Percentiles rank a stretch among this genome's conserved stretches.
Evolutionary conservation across 2,888 invertebrate species (phyloP).

Genomic region (Pyrocoelia pectoralis): DNA sequence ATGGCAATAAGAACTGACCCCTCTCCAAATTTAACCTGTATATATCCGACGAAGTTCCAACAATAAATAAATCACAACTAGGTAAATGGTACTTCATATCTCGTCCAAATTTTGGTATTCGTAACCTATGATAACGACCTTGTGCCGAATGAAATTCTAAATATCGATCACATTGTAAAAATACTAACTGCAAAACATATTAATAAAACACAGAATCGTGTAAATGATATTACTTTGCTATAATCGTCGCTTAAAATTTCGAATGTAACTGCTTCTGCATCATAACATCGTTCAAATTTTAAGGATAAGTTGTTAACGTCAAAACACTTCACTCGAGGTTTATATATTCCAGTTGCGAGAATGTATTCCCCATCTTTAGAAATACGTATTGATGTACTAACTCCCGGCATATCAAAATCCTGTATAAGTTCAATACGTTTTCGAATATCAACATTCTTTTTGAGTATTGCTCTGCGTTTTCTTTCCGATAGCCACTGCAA

Average conservation of each 20-base stretch:
- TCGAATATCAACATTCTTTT: constrained; percentile 90
- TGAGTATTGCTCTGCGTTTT: constrained; percentile 80
- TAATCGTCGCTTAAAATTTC: constrained; percentile 95
- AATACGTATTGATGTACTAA: constrained; percentile 84
- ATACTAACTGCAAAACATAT: constrained; percentile 74
- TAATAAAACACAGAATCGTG: not conserved
- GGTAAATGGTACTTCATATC: constrained; percentile 91
- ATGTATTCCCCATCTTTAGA: constrained; percentile 94
- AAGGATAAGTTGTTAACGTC: constrained; percentile 95
- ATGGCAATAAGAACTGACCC: constrained; percentile 92
- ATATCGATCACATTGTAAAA: constrained; percentile 89
- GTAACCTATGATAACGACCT: constrained; percentile 87
- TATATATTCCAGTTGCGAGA: constrained; percentile 93
- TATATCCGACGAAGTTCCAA: constrained; percentile 87
- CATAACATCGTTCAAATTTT: constrained; percentile 98
- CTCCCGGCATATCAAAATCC: constrained; percentile 98
- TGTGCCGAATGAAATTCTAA: constrained; percentile 95
- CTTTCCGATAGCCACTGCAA: constrained; percentile 87
- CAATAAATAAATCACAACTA: constrained; percentile 91
- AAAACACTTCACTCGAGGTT: constrained; percentile 94
- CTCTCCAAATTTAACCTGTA: constrained; percentile 95
- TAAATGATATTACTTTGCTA: constrained; percentile 74
- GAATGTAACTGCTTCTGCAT: constrained; percentile 95
- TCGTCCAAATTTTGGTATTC: constrained; percentile 95
- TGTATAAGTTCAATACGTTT: constrained; percentile 95